Base-by-base conservation (phyloP, 2,113 vertebrate genomes). In the Hydrochoerus hydrochaeris region DNA sequence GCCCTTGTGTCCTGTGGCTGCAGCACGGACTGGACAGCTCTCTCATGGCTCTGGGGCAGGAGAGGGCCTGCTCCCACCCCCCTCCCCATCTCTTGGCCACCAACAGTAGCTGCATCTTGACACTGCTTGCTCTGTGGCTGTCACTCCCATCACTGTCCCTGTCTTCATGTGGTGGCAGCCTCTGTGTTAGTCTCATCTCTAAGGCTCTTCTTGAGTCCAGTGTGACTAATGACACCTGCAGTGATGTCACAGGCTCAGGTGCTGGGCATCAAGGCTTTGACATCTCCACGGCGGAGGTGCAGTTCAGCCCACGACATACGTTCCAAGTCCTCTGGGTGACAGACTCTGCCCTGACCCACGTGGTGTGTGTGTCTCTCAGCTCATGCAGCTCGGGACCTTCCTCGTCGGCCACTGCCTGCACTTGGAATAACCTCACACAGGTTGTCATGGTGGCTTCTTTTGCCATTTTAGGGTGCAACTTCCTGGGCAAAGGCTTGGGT, bases 361-460 rank as follows among this genome's bases (percentile, higher is more conserved):
- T 0, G 11, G 22, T 8, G 19, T 8, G 9, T 17, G 32, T 5
- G 12, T 49, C 7, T 28, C 30, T 63, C 41, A 7, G 12, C 7
- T 8, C 44, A 13, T 7, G 4, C 19, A 14, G 58, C 30, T 12
- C 9, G 7, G 22, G 28, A 16, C 62, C 44, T 30, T 52, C 67
- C 22, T 7, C 10, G 2, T 32, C 35, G 22, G 77, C 3, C 5
- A 14, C 17, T 58, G 12, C 13, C 85, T 54, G 85, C 4, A 26
- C n/a, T 8, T 57, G 54, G 57, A 38, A 10, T 44, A 63, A 58
- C 69, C 19, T 16, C 32, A 17, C 62, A 30, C n/a, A 24, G 35
- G 28, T 9, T 11, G 38, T 12, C 30, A 54, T 14, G 41, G 93
- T 14, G 32, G n/a, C 44, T 75, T 30, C n/a, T 38, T 77, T 38